Base-by-base conservation (phyloP, 2,888 invertebrate species). In the Alcis repandata region DNA sequence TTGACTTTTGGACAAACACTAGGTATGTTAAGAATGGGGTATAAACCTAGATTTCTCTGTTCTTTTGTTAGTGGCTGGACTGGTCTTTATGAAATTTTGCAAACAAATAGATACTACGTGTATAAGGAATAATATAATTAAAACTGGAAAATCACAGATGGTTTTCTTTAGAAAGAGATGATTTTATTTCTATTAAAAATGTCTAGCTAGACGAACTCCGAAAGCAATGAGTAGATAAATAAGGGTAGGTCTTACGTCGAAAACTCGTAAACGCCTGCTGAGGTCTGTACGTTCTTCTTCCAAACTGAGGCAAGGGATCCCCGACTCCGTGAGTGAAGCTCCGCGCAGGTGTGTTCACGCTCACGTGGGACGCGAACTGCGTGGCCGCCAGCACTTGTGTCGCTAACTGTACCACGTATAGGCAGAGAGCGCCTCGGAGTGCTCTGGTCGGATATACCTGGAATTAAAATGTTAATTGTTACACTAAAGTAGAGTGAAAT, bases 251-350 rank as follows among this genome's bases (percentile, higher is more conserved):
- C 85, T 78, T 69, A 90, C 90, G 74, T 71, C 81, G 75, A 13
- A 80, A 75, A 57, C 75, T 81, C 69, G 79, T 84, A 51, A 77
- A 74, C 32, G 60, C 17, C 17, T 27, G 46, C 32, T 71, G 74
- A 2, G 65, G 71, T 38, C 67, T 79, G 67, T 79, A 70, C 10
- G 76, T 69, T 54, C 80, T 71, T 38, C 82, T 75, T 7, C 71
- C 75, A 2, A 73, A 62, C 43, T 76, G 56, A 7, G 85, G 78
- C 61, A 90, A 52, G 0, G 89, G 91, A 68, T 93, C 86, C 1
- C 93, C 94, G 22, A 94, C 93, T 32, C 94, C 94, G 60, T 94
- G 93, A 19, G 87, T 83, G 79, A 86, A 93, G 71, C 92, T 93
- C 17, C 86, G 78, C 13, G 89, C 83, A 4, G 94, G 93, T 13